Evolutionary conservation across 2,888 invertebrate species (phyloP).

Genomic region (Ceriagrion tenellum): DNA sequence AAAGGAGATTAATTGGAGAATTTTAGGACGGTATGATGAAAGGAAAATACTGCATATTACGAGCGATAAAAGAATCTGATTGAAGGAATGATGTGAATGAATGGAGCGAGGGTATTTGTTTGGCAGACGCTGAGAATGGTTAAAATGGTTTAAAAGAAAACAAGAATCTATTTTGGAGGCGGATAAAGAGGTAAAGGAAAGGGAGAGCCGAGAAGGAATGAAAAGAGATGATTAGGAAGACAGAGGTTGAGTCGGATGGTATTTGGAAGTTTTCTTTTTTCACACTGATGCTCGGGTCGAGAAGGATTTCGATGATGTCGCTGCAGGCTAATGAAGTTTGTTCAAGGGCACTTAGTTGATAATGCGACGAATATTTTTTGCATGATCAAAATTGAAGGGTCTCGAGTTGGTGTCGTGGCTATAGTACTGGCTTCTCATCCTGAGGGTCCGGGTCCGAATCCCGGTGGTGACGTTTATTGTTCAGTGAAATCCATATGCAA

Average conservation of each 20-base stretch:
- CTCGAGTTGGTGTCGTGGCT: background rate
- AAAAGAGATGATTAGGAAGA: background rate
- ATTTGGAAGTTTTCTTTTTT: background rate
- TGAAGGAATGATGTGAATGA: background rate
- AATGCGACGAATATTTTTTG: too few relatives aligned
- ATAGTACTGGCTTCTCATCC: constrained; percentile 73
- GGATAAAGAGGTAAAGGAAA: background rate
- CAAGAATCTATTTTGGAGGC: background rate
- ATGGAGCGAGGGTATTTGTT: background rate
- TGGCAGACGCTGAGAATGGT: background rate
- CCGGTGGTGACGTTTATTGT: constrained; percentile 73
- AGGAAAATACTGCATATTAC: too few relatives aligned
- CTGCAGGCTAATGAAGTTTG: too few relatives aligned
- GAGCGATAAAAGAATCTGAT: too few relatives aligned
- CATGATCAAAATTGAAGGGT: too few relatives aligned
- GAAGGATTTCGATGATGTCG: too few relatives aligned
- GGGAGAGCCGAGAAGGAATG: background rate
- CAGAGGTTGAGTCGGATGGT: background rate
- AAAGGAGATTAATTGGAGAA: too few relatives aligned
- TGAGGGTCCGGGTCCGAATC: constrained; percentile 74
- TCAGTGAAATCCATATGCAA: background rate
- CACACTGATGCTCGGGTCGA: too few relatives aligned
- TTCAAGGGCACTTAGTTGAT: too few relatives aligned
- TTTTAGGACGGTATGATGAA: too few relatives aligned
- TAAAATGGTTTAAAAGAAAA: background rate